These are phyloP conservation scores for Helleia helle DNA, from an alignment of 2,888 invertebrate species.

Conservation along the genomic window DNA sequence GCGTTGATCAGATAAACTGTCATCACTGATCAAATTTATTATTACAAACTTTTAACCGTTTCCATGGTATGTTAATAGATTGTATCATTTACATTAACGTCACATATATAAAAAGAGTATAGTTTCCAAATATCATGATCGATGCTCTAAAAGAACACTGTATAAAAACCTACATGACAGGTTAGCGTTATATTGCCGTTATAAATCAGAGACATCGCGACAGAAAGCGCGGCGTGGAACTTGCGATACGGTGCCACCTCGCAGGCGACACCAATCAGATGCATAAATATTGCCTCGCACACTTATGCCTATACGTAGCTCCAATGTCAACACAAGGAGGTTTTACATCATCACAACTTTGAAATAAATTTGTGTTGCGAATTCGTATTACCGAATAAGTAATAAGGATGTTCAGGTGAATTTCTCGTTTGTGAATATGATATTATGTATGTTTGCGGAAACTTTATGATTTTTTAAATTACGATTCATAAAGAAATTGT, in stretches of 20 bases:
- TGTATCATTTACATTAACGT: too few species aligned
- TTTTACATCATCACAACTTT: neutral
- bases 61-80: too few species aligned
- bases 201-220: constrained; percentile 60
- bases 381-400: neutral
- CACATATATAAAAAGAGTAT: too few species aligned
- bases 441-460: too few species aligned
- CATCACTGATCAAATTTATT: too few species aligned
- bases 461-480: too few species aligned
- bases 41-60: too few species aligned
- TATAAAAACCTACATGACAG: constrained; percentile 50
- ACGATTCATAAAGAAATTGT: too few species aligned
- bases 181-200: constrained; percentile 64
- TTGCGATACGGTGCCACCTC: constrained; percentile 37
- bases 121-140: neutral
- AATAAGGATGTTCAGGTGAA: too few species aligned
- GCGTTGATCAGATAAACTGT: too few species aligned
- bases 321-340: constrained; percentile 5
- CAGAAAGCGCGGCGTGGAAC: constrained; percentile 37
- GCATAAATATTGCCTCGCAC: constrained; percentile 41
- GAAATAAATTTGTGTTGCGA: neutral
- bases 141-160: constrained; percentile 18
- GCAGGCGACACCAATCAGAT: constrained; percentile 39
- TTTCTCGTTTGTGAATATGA: too few species aligned
- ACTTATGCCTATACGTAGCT: constrained; percentile 20